Evolutionary conservation across 2,797 vertebrate species (phyloP), one percentile per base, ranked within the genome.

Genomic region (Capromys pilorides): DNA sequence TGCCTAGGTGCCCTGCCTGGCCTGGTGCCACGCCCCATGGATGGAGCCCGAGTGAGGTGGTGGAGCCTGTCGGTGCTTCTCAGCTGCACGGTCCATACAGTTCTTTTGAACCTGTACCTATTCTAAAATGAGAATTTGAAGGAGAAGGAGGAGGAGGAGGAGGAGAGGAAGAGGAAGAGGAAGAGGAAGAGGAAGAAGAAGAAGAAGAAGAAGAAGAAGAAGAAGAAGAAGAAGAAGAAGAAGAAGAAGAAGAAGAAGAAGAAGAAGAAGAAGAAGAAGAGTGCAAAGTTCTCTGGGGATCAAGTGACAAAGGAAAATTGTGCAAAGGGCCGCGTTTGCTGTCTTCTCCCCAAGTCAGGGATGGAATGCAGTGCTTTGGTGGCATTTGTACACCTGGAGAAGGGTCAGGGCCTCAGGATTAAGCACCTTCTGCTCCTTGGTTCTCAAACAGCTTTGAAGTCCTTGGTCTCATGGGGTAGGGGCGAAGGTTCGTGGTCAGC

Each of bases 361-460:
- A 49, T 4, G 57, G 45, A 67, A 41, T 18, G 6, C 11, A 36
- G 73, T 8, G 14, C 33, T n/a, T 79, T 66, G 49, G 45, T 66
- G 51, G 31, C 3, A 1, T 79, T 93, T 94, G 81, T 45, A 36
- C 59, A 51, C 36, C 88, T 80, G 78, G 71, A 41, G 45, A 89
- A 88, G 64, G 6, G 31, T 39, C 54, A 67, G 45, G 85, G 5
- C 24, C 88, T 81, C 75, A 41, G 26, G 82, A 85, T 73, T 33
- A 33, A 79, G 88, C 26, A 39, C 62, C 59, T 85, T 87, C 88
- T 84, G 33, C 64, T 88, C 57, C 73, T 61, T 33, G 41, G 82
- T 64, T 88, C 69, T 81, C 78, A 92, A 85, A 91, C 21, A 66
- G 88, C 88, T 90, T 85, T 81, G 39, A 82, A 85, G 61, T 81